Conservation (phyloP, 2,113 vertebrate species). For the Ivindomyrus marchei region DNA sequence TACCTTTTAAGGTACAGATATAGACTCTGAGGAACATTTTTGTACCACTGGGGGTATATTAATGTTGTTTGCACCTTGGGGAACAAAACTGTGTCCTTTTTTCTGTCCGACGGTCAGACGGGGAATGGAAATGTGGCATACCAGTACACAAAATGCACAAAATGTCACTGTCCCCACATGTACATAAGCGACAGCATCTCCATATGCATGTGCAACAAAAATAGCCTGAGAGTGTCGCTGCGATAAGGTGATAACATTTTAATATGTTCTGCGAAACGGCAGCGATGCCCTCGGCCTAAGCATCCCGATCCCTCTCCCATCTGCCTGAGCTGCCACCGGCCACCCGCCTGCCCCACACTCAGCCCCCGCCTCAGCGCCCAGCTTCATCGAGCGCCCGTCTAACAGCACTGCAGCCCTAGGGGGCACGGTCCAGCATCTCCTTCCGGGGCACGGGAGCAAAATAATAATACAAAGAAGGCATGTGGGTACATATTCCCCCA, state of each 20-base stretch:
- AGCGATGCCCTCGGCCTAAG: background rate
- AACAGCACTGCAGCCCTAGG: slow-evolving; percentile 19
- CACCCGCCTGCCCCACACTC: background rate
- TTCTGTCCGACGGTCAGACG: background rate
- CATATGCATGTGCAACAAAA: background rate
- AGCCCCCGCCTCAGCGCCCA: background rate
- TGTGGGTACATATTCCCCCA: slow-evolving; percentile 22
- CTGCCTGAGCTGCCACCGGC: background rate
- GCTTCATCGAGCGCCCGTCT: slow-evolving; percentile 1
- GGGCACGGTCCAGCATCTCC: slow-evolving; percentile 16
- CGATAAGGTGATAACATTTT: background rate
- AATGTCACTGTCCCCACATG: background rate
- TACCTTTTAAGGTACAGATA: background rate
- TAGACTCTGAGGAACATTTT: background rate
- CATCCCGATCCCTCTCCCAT: background rate
- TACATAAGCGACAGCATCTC: background rate
- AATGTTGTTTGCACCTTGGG: background rate
- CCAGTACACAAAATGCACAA: background rate
- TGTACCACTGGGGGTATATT: background rate
- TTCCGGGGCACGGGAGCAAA: slow-evolving; percentile 15
- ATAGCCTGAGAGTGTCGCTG: background rate
- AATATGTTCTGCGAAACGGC: background rate
- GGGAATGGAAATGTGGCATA: background rate
- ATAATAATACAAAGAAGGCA: slow-evolving; percentile 19
- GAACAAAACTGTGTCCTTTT: background rate